These are phyloP conservation scores for Collichthys lucidus DNA, from an alignment of 2,113 vertebrate species.

Conservation along the genomic window DNA sequence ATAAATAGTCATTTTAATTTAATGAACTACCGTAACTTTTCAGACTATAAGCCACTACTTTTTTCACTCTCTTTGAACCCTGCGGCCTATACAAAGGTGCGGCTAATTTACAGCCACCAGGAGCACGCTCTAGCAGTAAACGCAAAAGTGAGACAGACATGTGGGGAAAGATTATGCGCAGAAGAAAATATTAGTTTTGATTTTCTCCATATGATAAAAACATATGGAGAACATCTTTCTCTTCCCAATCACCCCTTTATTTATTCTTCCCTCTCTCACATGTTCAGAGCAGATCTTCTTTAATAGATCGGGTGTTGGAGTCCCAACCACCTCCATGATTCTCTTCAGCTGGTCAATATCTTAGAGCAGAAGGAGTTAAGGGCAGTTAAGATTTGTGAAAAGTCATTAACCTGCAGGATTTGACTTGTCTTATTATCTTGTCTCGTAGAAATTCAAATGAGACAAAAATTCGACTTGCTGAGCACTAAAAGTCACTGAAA, in stretches of 20 bases:
- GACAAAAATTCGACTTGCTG: neutral
- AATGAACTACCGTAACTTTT: neutral
- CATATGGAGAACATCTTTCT: neutral
- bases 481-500: neutral
- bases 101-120: too few relatives aligned
- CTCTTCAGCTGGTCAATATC: constrained; percentile 98
- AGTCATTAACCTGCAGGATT: neutral
- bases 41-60: too few relatives aligned
- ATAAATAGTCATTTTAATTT: constrained; percentile 18
- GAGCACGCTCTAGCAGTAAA: too few relatives aligned
- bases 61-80: too few relatives aligned
- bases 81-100: too few relatives aligned
- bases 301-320: constrained; percentile 93
- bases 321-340: constrained; percentile 99
- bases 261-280: constrained; percentile 73
- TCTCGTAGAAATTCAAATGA: neutral
- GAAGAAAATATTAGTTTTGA: too few relatives aligned
- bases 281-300: constrained; percentile 98
- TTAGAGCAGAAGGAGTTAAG: constrained; percentile 75
- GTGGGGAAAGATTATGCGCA: too few relatives aligned
- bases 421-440: neutral
- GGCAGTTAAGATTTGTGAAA: constrained; percentile 14
- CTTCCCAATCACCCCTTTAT: neutral
- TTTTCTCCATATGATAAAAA: neutral
- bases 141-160: too few relatives aligned